Conservation (phyloP, 2,888 invertebrate genomes). For the Phalangium opilio region DNA sequence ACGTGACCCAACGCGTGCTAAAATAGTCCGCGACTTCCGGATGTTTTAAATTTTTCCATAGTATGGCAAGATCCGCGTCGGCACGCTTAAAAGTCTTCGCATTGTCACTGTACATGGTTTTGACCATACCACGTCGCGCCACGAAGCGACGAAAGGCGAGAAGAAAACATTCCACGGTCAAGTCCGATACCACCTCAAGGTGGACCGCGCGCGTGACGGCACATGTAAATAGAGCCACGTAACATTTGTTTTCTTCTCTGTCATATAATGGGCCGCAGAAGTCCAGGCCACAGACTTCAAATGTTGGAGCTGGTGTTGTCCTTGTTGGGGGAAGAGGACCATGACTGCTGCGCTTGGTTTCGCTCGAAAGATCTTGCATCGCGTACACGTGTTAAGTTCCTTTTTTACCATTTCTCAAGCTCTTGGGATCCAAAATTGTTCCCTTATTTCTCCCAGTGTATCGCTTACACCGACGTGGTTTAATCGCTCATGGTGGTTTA, state of each 20-base stretch:
- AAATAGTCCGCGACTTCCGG: too few species aligned
- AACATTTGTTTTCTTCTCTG: too few species aligned
- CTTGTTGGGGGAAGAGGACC: neutral
- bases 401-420: neutral
- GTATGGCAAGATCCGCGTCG: neutral
- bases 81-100: conserved; percentile 1
- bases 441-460: neutral
- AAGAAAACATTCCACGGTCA: too few species aligned
- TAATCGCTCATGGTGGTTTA: neutral
- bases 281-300: neutral
- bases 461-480: conserved; percentile 2
- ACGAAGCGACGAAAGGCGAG: conserved; percentile 1
- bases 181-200: too few species aligned
- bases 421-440: neutral
- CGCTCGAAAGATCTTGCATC: neutral
- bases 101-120: neutral
- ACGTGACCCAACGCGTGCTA: too few species aligned
- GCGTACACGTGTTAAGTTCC: neutral
- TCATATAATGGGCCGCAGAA: conserved; percentile 3
- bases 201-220: too few species aligned
- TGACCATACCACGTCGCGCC: neutral
- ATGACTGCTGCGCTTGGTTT: too few species aligned
- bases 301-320: neutral
- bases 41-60: too few species aligned
- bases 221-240: too few species aligned